Conservation (phyloP, 2,113 vertebrate species). For the Hydrolagus affinis region DNA sequence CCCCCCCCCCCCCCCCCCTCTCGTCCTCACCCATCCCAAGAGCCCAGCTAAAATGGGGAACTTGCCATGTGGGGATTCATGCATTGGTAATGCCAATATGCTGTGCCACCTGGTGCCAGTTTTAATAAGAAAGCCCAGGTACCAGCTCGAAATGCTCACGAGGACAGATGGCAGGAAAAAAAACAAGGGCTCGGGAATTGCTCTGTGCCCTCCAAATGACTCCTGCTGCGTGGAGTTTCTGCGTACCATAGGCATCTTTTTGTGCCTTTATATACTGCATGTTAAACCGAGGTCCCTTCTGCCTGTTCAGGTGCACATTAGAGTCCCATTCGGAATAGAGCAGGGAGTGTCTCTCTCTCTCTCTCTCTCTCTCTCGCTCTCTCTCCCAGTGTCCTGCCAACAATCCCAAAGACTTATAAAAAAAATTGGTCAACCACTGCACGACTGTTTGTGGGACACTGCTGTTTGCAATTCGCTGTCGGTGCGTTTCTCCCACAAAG, state of each 20-base stretch:
- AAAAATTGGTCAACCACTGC: too few relatives aligned
- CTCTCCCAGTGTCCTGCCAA: too few relatives aligned
- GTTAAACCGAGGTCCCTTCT: too few relatives aligned
- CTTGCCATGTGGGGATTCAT: neutral
- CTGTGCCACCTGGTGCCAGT: neutral
- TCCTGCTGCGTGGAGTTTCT: neutral
- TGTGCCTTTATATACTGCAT: too few relatives aligned
- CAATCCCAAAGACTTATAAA: too few relatives aligned
- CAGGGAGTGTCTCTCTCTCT: too few relatives aligned
- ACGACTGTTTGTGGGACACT: too few relatives aligned
- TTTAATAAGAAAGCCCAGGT: neutral
- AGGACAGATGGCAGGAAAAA: neutral
- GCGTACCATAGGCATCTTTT: neutral
- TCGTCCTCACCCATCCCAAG: conserved; percentile 18
- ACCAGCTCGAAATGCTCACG: neutral
- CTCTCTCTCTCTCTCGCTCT: too few relatives aligned
- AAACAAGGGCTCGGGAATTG: neutral
- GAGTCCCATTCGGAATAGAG: too few relatives aligned
- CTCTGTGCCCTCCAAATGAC: neutral
- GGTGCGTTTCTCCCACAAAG: too few relatives aligned
- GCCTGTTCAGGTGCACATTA: too few relatives aligned
- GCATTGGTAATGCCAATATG: neutral
- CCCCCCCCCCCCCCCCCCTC: conserved; percentile 38
- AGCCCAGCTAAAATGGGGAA: neutral
- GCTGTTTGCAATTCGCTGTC: too few relatives aligned